Evolutionary conservation across 2,888 invertebrate species (phyloP).

Genomic region (Cryptocephalus moraei): DNA sequence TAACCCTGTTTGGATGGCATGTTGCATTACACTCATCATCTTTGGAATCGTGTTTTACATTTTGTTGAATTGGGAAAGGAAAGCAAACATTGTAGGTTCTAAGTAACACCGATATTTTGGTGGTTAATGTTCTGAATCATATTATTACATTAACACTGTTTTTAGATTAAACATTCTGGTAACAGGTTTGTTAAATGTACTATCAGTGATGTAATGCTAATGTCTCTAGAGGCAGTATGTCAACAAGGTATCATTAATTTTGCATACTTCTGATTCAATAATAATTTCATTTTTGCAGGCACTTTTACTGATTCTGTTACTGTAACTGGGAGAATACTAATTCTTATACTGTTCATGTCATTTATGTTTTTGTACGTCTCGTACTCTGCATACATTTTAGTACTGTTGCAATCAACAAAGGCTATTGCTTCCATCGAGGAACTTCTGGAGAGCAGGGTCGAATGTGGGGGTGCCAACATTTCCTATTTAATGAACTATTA

Average conservation of each 20-base stretch:
- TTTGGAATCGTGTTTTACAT: conserved; percentile 26
- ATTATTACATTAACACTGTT: background rate
- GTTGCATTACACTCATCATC: conserved; percentile 24
- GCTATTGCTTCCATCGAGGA: conserved; percentile 34
- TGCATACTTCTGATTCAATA: background rate
- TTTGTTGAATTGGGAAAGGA: conserved; percentile 31
- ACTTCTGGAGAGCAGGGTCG: conserved; percentile 36
- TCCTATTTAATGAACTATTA: conserved; percentile 37
- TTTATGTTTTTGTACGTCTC: conserved; percentile 41
- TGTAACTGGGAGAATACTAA: conserved; percentile 34
- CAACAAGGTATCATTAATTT: conserved; percentile 34
- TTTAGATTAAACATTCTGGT: conserved; percentile 3
- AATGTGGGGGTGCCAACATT: conserved; percentile 35
- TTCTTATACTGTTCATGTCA: conserved; percentile 35
- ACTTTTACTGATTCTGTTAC: conserved; percentile 33
- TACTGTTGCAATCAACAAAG: conserved; percentile 40
- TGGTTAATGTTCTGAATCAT: too few species aligned
- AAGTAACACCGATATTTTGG: too few species aligned
- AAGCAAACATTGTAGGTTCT: background rate
- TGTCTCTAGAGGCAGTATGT: conserved; percentile 39
- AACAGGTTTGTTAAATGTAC: conserved; percentile 14
- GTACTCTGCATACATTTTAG: conserved; percentile 43
- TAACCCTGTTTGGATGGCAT: conserved; percentile 37
- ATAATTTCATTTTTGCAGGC: conserved; percentile 23
- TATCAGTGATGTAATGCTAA: conserved; percentile 35